phyloP scores from a whole-genome alignment of 2,888 invertebrate species.

The Drosophila subquinaria region DNA sequence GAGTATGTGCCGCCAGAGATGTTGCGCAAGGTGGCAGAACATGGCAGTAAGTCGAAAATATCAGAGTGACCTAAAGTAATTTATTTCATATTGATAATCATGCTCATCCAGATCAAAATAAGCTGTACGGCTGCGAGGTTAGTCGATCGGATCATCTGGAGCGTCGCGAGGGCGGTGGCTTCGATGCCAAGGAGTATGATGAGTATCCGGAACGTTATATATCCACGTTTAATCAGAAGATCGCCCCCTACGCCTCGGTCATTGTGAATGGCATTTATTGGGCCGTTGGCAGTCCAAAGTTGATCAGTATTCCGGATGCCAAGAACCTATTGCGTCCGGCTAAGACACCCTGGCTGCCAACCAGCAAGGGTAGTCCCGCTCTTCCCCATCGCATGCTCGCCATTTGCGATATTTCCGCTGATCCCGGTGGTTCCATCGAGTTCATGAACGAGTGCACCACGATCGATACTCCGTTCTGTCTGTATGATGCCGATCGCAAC shows the following conservation, averaged over 20 bases:
- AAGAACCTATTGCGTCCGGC: slow-evolving; percentile 96
- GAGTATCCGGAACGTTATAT: slow-evolving; percentile 97
- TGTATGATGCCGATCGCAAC: slow-evolving; percentile 99
- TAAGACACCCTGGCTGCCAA: slow-evolving; percentile 96
- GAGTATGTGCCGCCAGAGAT: slow-evolving; percentile 99
- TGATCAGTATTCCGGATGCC: slow-evolving; percentile 98
- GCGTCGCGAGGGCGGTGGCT: slow-evolving; percentile 96
- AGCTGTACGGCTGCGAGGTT: slow-evolving; percentile 98
- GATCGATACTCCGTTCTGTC: slow-evolving; percentile 99
- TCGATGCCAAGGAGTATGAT: slow-evolving; percentile 95
- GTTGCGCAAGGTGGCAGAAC: slow-evolving; percentile 97
- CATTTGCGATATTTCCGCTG: slow-evolving; percentile 99
- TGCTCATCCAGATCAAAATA: slow-evolving; percentile 91
- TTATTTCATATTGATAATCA: not conserved
- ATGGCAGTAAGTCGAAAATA: slow-evolving; percentile 91
- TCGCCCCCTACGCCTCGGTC: slow-evolving; percentile 98
- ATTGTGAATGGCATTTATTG: slow-evolving; percentile 99
- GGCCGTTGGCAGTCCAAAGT: slow-evolving; percentile 98
- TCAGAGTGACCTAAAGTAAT: too few species aligned
- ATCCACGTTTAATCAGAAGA: slow-evolving; percentile 97
- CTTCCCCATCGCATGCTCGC: slow-evolving; percentile 96
- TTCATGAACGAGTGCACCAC: slow-evolving; percentile 99
- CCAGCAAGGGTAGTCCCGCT: slow-evolving; percentile 94
- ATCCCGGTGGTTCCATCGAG: slow-evolving; percentile 99
- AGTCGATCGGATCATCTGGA: slow-evolving; percentile 97